phyloP scores from a whole-genome alignment of 2,888 invertebrate genomes.

The Himalopsyche tibetana region DNA sequence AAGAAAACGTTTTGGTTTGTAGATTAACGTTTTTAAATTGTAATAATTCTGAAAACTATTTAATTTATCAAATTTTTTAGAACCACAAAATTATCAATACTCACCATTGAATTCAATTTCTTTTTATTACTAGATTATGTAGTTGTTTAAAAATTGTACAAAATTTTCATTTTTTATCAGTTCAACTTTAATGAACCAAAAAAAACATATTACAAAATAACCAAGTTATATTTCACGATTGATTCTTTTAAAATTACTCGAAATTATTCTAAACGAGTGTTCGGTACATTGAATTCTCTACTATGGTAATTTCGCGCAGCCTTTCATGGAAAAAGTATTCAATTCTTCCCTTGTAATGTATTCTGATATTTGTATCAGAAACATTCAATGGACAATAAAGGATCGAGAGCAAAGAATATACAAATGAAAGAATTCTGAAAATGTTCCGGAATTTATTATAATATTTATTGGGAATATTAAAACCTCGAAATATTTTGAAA shows the following conservation, averaged over 20 bases:
- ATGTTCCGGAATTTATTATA: background rate
- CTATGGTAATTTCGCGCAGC: background rate
- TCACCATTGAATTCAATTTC: no score
- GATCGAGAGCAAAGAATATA: background rate
- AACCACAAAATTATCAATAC: no score
- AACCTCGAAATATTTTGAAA: no score
- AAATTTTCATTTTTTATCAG: background rate
- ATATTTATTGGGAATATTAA: no score
- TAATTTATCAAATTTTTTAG: no score
- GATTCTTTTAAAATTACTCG: slow-evolving; percentile 16
- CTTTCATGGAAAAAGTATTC: slow-evolving; percentile 7
- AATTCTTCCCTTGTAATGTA: background rate
- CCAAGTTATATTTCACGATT: background rate
- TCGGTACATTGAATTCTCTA: background rate
- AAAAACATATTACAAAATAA: background rate
- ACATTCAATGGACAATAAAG: background rate
- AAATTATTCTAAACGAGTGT: slow-evolving; percentile 8
- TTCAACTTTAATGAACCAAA: background rate
- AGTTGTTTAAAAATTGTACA: no score
- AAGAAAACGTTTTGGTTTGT: no score
- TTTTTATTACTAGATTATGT: no score
- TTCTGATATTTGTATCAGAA: background rate
- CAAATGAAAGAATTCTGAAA: background rate
- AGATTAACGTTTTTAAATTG: no score
- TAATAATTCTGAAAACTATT: no score